These are phyloP conservation scores for Artemisiospiza belli DNA, from an alignment of 2,113 vertebrate species.

Conservation along the genomic window DNA sequence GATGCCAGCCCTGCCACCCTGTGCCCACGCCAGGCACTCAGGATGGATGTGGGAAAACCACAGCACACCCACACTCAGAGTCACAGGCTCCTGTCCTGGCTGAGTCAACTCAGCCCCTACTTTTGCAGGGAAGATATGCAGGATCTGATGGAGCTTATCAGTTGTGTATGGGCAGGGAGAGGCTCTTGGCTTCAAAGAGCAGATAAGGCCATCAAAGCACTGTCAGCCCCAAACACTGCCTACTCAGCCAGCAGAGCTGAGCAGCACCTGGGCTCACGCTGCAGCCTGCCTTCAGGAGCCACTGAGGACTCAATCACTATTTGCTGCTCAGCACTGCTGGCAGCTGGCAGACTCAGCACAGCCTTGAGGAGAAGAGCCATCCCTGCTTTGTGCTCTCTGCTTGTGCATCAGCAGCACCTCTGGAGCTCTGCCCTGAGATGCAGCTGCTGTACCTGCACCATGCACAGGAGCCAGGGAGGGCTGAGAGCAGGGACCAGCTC, in stretches of 20 bases:
- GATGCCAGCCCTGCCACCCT: neutral
- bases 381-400: neutral
- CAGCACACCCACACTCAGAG: neutral
- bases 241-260: neutral
- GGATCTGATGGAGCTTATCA: constrained; percentile 20
- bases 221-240: neutral
- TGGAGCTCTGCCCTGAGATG: neutral
- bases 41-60: neutral
- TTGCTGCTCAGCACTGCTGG: neutral
- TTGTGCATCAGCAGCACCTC: neutral
- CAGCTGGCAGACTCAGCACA: neutral
- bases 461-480: neutral
- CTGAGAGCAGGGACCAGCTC: neutral
- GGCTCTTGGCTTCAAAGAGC: constrained; percentile 40
- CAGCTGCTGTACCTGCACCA: neutral
- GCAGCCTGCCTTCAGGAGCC: neutral
- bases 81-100: neutral
- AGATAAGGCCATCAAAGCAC: constrained; percentile 40
- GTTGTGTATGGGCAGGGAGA: neutral
- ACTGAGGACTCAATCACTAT: neutral
- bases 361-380: neutral
- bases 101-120: constrained; percentile 12
- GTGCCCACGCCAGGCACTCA: rapidly evolving
- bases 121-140: neutral
- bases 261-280: neutral